A percentile compares a stretch with the other conserved stretches of the same genome.
Evolutionary conservation across 2,888 invertebrate genomes (phyloP).

Genomic region (Drosophila kuntzei): DNA sequence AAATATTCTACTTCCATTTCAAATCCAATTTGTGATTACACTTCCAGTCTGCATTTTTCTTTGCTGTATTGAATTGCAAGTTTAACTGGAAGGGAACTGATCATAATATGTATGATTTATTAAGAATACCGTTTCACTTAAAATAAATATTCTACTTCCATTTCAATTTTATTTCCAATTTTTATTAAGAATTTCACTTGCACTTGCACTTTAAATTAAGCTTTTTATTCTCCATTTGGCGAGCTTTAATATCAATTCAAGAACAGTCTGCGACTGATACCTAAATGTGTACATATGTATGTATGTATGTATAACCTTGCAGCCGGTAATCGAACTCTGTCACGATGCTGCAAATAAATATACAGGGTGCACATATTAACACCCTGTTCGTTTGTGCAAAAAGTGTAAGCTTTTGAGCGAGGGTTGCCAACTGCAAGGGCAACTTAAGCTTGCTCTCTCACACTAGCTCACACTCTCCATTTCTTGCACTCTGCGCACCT

Average conservation of each 20-base stretch:
- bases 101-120: no score
- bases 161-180: background rate
- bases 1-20: background rate
- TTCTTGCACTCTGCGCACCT: constrained; percentile 14
- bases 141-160: no score
- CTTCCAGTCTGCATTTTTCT: background rate
- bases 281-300: background rate
- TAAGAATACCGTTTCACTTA: no score
- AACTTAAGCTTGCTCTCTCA: constrained; percentile 19
- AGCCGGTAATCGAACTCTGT: constrained; percentile 39
- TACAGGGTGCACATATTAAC: background rate
- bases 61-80: background rate
- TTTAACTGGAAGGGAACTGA: background rate
- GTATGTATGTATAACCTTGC: constrained; percentile 27
- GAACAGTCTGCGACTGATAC: constrained; percentile 2
- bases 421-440: constrained; percentile 27
- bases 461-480: background rate
- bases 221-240: background rate
- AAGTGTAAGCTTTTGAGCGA: background rate
- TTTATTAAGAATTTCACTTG: background rate
- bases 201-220: background rate
- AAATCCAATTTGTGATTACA: background rate
- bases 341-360: constrained; percentile 10
- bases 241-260: constrained; percentile 1
- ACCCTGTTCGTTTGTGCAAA: constrained; percentile 7